Evolutionary conservation across 1,140 invertebrate species (phyloP), one percentile per base, ranked within the genome.

Genomic region (Coptotermes formosanus): DNA sequence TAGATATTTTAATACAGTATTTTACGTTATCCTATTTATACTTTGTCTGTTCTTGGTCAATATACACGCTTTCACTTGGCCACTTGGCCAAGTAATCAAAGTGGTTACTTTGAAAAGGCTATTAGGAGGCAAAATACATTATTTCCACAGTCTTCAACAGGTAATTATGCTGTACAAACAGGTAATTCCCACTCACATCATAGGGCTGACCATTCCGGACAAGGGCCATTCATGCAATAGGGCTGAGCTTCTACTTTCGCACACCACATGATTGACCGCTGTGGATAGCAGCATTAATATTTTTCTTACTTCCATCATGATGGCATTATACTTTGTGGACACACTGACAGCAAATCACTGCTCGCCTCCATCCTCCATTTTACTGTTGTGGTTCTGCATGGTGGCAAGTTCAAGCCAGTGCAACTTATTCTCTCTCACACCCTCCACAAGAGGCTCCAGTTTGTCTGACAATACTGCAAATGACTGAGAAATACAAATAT

Each of bases 331-430:
- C n/a, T 75, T 75, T 14, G 9, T 0, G 9, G n/a, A 75, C 16
- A 30, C 8, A 14, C 25, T 75, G 64, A 8, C 9, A n/a, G 64
- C 2, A 30, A 75, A 25, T 75, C 64, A 75, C 7, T 30, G 64
- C n/a, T 45, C 83, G 19, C 52, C 83, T 30, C 14, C 45, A 30
- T 30, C 83, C 25, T 84, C 83, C 45, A 32, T 30, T 30, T 45
- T 9, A 52, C 45, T 52, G 23, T 52, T 82, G 59, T 64, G 55
- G 64, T 85, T 75, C 30, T 69, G 44, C 85, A 38, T 55, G 9
- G 75, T 93, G 9, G 96, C 93, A 75, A 97, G 91, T 87, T 95
- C 93, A 82, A 96, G 91, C 97, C 97, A 98, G 88, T 97, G 94
- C 30, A 93, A 92, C 86, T 96, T 94, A 90, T 99, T 99, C 85